Conservation (phyloP, 2,797 vertebrate species). For the Catamblyrhynchus diadema region DNA sequence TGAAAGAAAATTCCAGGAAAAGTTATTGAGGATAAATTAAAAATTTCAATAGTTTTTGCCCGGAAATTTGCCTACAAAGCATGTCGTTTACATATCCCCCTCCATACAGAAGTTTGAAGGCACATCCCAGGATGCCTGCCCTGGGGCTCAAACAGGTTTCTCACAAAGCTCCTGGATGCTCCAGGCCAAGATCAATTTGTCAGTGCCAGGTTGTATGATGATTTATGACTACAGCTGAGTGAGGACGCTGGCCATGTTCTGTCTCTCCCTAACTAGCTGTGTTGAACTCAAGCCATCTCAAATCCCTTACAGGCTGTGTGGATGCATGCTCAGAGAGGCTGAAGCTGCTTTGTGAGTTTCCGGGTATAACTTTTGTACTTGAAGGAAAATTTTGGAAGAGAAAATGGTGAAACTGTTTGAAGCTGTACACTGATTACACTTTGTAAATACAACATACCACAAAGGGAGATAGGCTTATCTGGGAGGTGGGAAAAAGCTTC, state of each 20-base stretch:
- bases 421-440: background rate
- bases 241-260: background rate
- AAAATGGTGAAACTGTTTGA: conserved; percentile 12
- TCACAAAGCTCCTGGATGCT: conserved; percentile 55
- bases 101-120: conserved; percentile 41
- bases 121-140: conserved; percentile 3
- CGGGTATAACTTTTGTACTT: background rate
- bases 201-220: conserved; percentile 71
- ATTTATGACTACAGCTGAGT: conserved; percentile 66
- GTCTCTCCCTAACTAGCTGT: conserved; percentile 43
- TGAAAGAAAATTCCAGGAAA: conserved; percentile 50
- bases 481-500: background rate
- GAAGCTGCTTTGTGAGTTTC: conserved; percentile 30
- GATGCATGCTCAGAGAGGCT: conserved; percentile 18
- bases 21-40: conserved; percentile 37
- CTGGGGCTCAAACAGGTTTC: conserved; percentile 41
- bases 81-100: conserved; percentile 12
- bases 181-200: conserved; percentile 72
- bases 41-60: conserved; percentile 34
- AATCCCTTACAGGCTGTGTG: background rate
- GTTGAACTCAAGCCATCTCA: conserved; percentile 58
- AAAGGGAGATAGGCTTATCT: background rate
- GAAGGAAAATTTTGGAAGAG: conserved; percentile 7
- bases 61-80: conserved; percentile 22
- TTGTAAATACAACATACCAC: background rate